Evolutionary conservation across 2,113 vertebrate species (phyloP), one percentile per base, ranked within the genome.

Genomic region (Pontoporia blainvillei): DNA sequence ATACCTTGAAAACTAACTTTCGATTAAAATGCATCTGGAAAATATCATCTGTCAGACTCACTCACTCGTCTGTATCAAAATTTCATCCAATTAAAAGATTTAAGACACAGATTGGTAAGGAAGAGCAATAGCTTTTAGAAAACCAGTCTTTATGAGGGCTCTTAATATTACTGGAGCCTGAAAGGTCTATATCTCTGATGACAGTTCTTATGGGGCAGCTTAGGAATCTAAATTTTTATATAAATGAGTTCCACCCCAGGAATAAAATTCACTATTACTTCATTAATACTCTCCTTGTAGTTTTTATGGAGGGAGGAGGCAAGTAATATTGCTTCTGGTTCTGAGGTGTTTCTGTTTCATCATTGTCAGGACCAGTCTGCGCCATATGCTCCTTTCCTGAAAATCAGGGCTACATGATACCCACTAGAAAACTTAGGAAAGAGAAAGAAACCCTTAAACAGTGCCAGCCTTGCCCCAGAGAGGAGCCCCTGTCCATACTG

Each of bases 331-430:
- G 25, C 34, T 89, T 85, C 89, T 21, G 23, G 23, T 12, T 88
- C 72, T 72, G 39, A 94, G 61, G n/a, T 59, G n/a, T 72, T 97
- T 96, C 67, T 76, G 14, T 64, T 94, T 84, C 15, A n/a, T 62
- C 78, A n/a, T 62, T 76, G 23, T 90, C n/a, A 88, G 23, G 44
- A n/a, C 8, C 21, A 66, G 39, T 39, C 61, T 66, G 31, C 2
- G 31, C 39, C 2, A 52, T 39, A 8, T 31, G 17, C 46, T 88
- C 46, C 54, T 81, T 88, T 82, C 29, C 36, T 27, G 44, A 71
- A 72, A 71, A 95, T 39, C 34, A 87, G 44, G 78, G 36, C 17
- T 67, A 86, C 52, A 76, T 86, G 54, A 78, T 52, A 62, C 1
- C 14, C 17, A 82, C 36, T 39, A 52, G 61, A 72, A 89, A 88